Evolutionary conservation across 2,113 vertebrate genomes (phyloP).

Genomic region (Pelodiscus sinensis): DNA sequence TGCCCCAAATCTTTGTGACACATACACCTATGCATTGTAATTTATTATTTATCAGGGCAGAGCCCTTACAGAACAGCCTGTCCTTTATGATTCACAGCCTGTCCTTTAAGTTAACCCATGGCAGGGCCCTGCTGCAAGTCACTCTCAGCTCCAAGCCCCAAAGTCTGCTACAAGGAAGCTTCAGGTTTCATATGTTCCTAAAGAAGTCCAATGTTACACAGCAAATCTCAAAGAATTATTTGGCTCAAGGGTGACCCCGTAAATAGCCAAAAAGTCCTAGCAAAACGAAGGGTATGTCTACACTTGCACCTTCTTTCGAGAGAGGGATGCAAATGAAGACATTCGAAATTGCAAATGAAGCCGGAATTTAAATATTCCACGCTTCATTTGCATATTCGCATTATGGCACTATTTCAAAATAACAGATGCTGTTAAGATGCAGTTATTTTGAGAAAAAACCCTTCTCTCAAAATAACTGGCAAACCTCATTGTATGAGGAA

Average conservation of each 20-base stretch:
- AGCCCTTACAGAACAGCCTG: not conserved
- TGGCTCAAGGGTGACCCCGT: not conserved
- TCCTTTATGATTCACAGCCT: no score
- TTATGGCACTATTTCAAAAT: no score
- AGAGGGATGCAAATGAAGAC: no score
- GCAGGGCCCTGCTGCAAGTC: not conserved
- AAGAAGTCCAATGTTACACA: fast-evolving
- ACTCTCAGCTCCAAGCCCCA: not conserved
- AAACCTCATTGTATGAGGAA: no score
- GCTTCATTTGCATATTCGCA: no score
- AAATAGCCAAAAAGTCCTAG: not conserved
- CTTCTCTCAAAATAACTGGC: no score
- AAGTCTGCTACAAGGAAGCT: not conserved
- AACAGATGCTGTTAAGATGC: no score
- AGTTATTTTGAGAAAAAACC: no score
- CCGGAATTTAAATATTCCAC: no score
- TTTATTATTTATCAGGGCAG: not conserved
- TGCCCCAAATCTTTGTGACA: fast-evolving
- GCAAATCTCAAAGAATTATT: not conserved
- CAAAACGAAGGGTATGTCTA: fast-evolving
- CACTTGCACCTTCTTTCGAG: no score
- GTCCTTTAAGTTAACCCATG: not conserved
- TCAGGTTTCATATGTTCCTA: not conserved
- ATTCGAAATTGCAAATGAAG: no score
- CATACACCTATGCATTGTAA: fast-evolving